A percentile compares a stretch with the other conserved stretches of the same genome.
Conservation (phyloP, 2,113 vertebrate genomes). For the Hyaena hyaena region DNA sequence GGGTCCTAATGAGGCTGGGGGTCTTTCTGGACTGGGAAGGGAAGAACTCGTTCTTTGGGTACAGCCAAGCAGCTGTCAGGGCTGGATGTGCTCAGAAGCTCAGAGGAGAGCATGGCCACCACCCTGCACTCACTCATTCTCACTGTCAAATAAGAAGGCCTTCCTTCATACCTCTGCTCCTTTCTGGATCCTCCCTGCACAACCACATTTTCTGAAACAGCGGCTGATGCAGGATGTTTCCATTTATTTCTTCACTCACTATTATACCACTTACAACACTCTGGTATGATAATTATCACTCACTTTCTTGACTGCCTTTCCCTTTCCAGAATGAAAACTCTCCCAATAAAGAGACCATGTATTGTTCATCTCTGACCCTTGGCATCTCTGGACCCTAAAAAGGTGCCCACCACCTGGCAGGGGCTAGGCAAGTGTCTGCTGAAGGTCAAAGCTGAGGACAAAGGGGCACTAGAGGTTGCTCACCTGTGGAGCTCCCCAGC, state of each 20-base stretch:
- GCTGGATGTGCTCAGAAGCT: not conserved
- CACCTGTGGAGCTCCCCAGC: slow-evolving; percentile 96
- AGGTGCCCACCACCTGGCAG: not conserved
- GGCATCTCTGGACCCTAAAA: not conserved
- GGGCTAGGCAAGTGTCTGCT: not conserved
- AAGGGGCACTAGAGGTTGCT: not conserved
- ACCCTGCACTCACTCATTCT: not conserved
- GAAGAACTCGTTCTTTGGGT: not conserved
- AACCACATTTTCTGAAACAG: slow-evolving; percentile 7
- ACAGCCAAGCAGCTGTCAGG: not conserved
- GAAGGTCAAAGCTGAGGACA: not conserved
- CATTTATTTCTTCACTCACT: not conserved
- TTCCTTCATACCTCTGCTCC: not conserved
- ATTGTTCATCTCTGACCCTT: not conserved
- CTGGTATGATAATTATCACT: not conserved
- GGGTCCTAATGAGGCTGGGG: not conserved
- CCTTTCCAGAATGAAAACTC: slow-evolving; percentile 14
- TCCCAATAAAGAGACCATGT: not conserved
- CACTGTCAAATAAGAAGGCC: not conserved
- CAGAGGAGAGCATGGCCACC: not conserved
- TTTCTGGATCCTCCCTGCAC: not conserved
- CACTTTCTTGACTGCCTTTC: not conserved
- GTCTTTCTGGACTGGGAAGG: not conserved
- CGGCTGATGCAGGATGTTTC: not conserved
- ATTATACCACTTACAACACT: not conserved